A percentile compares a stretch with the other conserved stretches of the same genome.
phyloP scores from a whole-genome alignment of 2,113 vertebrate genomes.

The Odontesthes bonariensis region DNA sequence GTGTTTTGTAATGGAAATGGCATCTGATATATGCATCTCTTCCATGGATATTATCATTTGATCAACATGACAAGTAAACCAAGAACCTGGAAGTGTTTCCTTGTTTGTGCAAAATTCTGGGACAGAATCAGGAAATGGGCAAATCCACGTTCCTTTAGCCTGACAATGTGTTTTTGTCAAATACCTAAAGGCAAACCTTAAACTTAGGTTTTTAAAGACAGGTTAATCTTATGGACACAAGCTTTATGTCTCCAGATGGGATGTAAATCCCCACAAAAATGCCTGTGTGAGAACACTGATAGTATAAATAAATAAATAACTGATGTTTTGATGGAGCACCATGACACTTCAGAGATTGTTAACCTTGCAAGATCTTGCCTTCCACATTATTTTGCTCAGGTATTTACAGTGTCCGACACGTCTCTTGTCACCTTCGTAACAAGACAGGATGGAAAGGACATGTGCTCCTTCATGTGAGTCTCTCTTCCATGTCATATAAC shows the following conservation, averaged over 20 bases:
- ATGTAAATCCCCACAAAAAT: background rate
- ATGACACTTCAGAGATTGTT: background rate
- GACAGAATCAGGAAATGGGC: background rate
- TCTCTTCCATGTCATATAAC: constrained; percentile 26
- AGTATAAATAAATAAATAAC: background rate
- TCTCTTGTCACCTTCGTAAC: constrained; percentile 4
- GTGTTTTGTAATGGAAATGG: too few relatives aligned
- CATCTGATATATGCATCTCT: too few relatives aligned
- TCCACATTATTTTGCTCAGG: background rate
- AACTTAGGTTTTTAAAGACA: background rate
- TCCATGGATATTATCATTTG: too few relatives aligned
- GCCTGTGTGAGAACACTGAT: background rate
- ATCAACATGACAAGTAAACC: too few relatives aligned
- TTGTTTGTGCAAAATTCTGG: background rate
- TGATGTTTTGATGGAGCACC: background rate
- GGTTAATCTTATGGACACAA: background rate
- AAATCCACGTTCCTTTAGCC: background rate
- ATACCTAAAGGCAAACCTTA: too few relatives aligned
- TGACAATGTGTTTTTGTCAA: background rate
- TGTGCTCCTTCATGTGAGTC: constrained; percentile 50
- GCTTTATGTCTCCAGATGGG: background rate
- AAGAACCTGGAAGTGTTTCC: background rate
- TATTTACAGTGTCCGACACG: constrained; percentile 1
- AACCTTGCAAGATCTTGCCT: background rate
- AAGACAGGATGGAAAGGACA: constrained; percentile 24